Evolutionary conservation across 2,113 vertebrate genomes (phyloP).

Genomic region (Cnemophilus loriae): DNA sequence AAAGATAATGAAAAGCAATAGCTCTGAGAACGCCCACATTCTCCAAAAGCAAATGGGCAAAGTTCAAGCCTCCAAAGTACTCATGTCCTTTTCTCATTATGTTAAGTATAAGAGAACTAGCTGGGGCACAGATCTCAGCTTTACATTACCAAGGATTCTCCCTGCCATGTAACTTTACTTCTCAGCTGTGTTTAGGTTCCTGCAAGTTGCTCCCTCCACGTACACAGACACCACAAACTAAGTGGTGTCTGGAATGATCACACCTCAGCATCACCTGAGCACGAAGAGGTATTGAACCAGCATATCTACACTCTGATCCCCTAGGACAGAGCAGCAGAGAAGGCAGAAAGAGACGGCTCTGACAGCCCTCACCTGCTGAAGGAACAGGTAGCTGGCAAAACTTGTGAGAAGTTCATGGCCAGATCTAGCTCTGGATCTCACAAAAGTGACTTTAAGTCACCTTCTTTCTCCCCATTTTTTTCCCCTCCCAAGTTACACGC

Average conservation of each 20-base stretch:
- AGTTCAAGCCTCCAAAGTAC: background rate
- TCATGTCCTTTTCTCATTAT: background rate
- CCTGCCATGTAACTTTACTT: background rate
- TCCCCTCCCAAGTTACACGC: background rate
- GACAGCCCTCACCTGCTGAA: background rate
- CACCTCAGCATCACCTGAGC: background rate
- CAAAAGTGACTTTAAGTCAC: background rate
- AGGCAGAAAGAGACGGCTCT: background rate
- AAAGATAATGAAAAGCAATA: background rate
- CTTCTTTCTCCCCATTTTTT: background rate
- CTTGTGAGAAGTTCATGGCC: background rate
- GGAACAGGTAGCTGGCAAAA: fast-evolving
- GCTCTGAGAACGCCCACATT: background rate
- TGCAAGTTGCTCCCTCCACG: background rate
- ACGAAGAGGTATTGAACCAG: background rate
- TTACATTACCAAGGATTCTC: background rate
- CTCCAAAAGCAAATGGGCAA: background rate
- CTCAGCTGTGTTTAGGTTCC: background rate
- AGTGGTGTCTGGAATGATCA: fast-evolving
- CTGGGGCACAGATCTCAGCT: background rate
- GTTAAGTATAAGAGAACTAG: background rate
- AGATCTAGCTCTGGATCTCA: background rate
- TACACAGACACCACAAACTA: background rate
- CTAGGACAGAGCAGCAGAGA: background rate
- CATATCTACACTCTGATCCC: background rate